Evolutionary conservation across 2,113 vertebrate species (phyloP).

Genomic region (Paradoxurus hermaphroditus): DNA sequence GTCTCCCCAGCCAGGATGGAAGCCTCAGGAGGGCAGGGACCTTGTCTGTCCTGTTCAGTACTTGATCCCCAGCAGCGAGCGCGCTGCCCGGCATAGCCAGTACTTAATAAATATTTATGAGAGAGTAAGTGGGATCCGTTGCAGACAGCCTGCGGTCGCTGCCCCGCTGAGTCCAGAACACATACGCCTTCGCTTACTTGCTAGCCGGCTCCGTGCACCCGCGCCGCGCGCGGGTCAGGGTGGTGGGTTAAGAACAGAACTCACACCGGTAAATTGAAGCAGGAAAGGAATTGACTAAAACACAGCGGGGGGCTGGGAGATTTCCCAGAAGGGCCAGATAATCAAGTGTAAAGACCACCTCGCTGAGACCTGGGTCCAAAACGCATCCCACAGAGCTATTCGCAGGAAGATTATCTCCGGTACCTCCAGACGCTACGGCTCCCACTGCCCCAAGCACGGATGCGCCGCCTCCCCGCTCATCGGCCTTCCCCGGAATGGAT

Average conservation of each 20-base stretch:
- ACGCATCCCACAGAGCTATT: neutral
- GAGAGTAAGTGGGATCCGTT: rapidly evolving
- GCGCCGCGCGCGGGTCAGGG: neutral
- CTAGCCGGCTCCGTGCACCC: neutral
- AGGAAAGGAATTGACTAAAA: neutral
- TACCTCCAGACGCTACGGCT: neutral
- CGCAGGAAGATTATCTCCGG: neutral
- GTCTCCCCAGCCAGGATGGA: neutral
- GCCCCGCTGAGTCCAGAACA: neutral
- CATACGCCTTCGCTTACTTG: rapidly evolving
- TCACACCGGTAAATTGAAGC: neutral
- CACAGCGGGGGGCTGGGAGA: neutral
- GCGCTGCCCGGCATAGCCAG: rapidly evolving
- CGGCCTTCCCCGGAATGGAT: neutral
- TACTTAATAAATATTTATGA: neutral
- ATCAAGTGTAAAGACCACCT: neutral
- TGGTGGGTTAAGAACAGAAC: neutral
- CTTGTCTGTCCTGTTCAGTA: neutral
- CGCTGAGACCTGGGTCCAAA: neutral
- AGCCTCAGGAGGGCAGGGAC: neutral
- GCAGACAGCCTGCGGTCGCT: neutral
- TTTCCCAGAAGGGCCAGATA: neutral
- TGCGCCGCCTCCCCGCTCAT: rapidly evolving
- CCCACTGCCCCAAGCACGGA: neutral
- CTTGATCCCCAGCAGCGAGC: neutral